Conservation (phyloP, 2,888 invertebrate genomes). For the Aphrophora alni region DNA sequence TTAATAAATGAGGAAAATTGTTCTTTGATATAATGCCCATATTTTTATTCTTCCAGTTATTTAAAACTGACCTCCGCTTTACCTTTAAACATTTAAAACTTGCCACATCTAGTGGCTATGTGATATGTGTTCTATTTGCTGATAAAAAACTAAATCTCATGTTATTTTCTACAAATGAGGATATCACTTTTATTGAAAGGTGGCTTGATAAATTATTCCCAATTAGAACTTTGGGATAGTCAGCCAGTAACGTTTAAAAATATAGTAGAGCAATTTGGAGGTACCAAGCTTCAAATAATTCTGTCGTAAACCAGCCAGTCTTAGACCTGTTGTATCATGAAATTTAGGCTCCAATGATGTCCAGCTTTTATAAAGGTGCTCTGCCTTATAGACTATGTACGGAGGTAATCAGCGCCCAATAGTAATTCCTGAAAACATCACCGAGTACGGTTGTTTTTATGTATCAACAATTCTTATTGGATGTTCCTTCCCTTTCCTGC, state of each 20-base stretch:
- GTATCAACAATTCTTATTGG: conserved; percentile 17
- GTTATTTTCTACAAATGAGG: too few species aligned
- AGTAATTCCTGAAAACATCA: neutral
- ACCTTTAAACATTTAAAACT: too few species aligned
- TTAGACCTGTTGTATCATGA: neutral
- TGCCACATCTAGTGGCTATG: too few species aligned
- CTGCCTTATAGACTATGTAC: neutral
- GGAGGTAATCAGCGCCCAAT: neutral
- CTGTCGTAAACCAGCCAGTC: neutral
- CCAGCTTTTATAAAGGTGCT: neutral
- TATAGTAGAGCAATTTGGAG: neutral
- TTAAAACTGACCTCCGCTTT: too few species aligned
- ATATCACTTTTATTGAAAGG: too few species aligned
- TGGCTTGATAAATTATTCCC: neutral
- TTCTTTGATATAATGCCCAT: too few species aligned
- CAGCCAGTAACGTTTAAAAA: neutral
- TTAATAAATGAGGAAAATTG: too few species aligned
- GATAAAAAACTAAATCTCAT: too few species aligned
- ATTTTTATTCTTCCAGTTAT: too few species aligned
- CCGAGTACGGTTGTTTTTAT: conserved; percentile 16
- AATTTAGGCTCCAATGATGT: neutral
- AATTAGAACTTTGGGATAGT: neutral
- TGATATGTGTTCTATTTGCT: too few species aligned
- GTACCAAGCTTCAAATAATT: neutral
- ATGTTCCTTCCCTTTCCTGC: conserved; percentile 52